A percentile compares a stretch with the other conserved stretches of the same genome.
Evolutionary conservation across 35 echinoderm and acorn worm species (phyloP).

Genomic region (Ophioderma brevispina): DNA sequence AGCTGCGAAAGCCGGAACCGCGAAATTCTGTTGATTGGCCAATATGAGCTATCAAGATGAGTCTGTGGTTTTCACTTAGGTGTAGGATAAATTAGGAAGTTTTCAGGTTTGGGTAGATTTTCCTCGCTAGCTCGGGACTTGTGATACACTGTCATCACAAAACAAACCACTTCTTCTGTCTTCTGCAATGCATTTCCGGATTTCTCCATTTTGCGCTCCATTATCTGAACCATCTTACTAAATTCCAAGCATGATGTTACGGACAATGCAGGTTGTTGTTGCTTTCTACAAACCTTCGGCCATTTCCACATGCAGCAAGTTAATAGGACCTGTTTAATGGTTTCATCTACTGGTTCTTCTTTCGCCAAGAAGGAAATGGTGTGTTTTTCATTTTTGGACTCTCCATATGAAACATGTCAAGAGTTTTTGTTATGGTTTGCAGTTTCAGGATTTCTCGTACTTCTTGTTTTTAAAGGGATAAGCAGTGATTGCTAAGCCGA

Average conservation of each 20-base stretch:
- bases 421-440: too few relatives aligned
- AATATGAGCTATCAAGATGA: neutral
- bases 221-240: neutral
- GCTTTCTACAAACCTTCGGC: neutral
- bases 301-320: neutral
- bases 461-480: too few relatives aligned
- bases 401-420: too few relatives aligned
- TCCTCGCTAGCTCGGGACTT: neutral
- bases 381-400: too few relatives aligned
- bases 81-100: neutral
- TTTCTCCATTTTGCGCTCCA: neutral
- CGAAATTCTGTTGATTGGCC: too few relatives aligned
- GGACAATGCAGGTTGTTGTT: neutral
- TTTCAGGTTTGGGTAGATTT: neutral
- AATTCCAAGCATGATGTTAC: neutral
- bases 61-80: neutral
- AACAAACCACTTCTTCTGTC: neutral
- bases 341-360: neutral
- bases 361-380: neutral
- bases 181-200: neutral
- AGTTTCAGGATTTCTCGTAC: too few relatives aligned
- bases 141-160: conserved; percentile 13
- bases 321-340: neutral
- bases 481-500: too few relatives aligned
- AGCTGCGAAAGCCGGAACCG: too few relatives aligned